Evolutionary conservation across 2,113 vertebrate species (phyloP).

Genomic region (Clarias macrocephalus): DNA sequence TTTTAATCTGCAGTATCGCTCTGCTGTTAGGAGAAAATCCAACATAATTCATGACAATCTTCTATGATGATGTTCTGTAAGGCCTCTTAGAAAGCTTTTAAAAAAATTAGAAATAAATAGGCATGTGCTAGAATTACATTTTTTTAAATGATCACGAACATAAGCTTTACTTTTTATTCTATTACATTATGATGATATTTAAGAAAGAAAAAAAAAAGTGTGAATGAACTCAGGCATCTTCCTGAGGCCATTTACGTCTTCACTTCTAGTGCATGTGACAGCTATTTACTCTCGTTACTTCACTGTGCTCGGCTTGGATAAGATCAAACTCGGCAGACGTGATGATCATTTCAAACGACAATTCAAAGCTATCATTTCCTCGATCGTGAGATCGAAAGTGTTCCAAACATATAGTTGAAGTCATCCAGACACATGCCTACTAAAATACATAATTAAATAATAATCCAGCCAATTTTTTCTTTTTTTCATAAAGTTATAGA

Average conservation of each 20-base stretch:
- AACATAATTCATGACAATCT: background rate
- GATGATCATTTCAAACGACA: background rate
- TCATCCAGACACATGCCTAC: background rate
- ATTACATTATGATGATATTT: background rate
- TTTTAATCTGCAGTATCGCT: background rate
- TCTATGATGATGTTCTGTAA: background rate
- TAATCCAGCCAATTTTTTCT: background rate
- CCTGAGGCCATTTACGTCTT: background rate
- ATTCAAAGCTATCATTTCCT: background rate
- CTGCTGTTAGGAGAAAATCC: background rate
- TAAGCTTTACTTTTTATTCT: background rate
- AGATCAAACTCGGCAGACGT: background rate
- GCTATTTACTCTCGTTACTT: background rate
- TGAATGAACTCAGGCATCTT: too few species aligned
- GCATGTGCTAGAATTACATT: background rate
- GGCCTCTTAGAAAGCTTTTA: background rate
- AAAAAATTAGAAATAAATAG: background rate
- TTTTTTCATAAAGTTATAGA: too few species aligned
- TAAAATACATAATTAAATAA: background rate
- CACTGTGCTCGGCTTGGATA: background rate
- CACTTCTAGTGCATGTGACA: conserved; percentile 13
- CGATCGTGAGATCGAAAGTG: background rate
- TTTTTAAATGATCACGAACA: background rate
- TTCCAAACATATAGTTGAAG: background rate
- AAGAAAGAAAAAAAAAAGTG: background rate